These are phyloP conservation scores for Lithobates pipiens DNA, from an alignment of 2,797 vertebrate species.

Conservation along the genomic window DNA sequence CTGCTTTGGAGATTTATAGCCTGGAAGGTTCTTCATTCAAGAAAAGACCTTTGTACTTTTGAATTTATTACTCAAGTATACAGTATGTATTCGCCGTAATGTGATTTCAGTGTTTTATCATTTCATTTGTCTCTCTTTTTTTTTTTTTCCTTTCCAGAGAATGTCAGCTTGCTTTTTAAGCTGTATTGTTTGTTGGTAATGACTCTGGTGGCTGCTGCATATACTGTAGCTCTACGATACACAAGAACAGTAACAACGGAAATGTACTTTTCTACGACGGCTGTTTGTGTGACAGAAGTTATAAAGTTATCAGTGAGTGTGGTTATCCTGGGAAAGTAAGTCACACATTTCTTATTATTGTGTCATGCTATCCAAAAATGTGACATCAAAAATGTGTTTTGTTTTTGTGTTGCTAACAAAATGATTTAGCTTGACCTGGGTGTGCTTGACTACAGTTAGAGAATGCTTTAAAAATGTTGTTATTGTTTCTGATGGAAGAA, in stretches of 20 bases:
- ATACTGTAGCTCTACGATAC: conserved; percentile 88
- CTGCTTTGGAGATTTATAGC: too few species aligned
- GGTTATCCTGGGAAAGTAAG: conserved; percentile 91
- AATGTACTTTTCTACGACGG: conserved; percentile 93
- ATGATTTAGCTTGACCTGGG: too few species aligned
- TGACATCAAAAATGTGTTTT: too few species aligned
- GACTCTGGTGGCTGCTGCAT: conserved; percentile 92
- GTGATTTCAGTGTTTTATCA: too few species aligned
- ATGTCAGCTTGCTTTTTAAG: conserved; percentile 88
- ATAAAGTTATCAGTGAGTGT: conserved; percentile 90
- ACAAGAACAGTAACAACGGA: conserved; percentile 84
- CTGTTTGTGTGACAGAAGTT: conserved; percentile 90
- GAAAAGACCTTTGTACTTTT: too few species aligned
- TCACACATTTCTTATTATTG: conserved; percentile 16
- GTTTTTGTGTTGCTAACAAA: too few species aligned
- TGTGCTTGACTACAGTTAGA: too few species aligned
- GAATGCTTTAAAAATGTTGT: too few species aligned
- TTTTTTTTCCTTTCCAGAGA: conserved; percentile 75
- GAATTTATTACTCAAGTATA: neutral
- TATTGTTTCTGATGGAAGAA: too few species aligned
- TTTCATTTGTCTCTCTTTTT: neutral
- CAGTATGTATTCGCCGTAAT: too few species aligned
- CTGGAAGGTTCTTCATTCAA: too few species aligned
- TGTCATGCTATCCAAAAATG: too few species aligned
- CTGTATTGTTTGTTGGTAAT: conserved; percentile 94